Evolutionary conservation across 1,140 invertebrate species (phyloP).

Genomic region (Arctopsyche grandis): DNA sequence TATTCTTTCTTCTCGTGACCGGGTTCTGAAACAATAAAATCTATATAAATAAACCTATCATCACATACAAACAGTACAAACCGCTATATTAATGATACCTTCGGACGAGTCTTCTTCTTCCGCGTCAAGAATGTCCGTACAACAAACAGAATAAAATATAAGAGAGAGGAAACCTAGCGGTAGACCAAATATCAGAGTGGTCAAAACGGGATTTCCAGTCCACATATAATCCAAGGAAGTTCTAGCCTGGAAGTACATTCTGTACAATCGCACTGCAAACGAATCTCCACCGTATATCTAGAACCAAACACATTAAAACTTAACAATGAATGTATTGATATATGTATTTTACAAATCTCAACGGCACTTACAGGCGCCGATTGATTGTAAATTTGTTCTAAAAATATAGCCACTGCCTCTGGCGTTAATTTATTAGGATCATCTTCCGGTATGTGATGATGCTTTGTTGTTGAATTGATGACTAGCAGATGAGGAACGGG

Average conservation of each 20-base stretch:
- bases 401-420: conserved; percentile 80
- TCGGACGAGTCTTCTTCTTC: conserved; percentile 79
- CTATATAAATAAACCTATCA: background rate
- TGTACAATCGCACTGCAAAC: conserved; percentile 75
- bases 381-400: conserved; percentile 80
- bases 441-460: conserved; percentile 90
- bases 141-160: conserved; percentile 94
- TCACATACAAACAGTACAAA: too few species aligned
- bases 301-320: conserved; percentile 29
- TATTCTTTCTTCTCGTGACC: conserved; percentile 65
- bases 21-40: conserved; percentile 54
- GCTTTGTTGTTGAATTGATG: conserved; percentile 88
- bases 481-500: conserved; percentile 88
- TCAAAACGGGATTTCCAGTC: conserved; percentile 89
- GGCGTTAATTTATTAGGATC: conserved; percentile 81
- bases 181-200: conserved; percentile 86
- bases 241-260: conserved; percentile 81
- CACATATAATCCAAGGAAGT: conserved; percentile 85
- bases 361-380: conserved; percentile 71
- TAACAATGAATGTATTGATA: conserved; percentile 35
- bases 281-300: conserved; percentile 86
- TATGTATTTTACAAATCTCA: conserved; percentile 34
- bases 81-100: conserved; percentile 36
- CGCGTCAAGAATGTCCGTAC: conserved; percentile 93
- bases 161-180: conserved; percentile 91